A percentile compares a stretch with the other conserved stretches of the same genome.
Evolutionary conservation across 2,888 invertebrate genomes (phyloP).

Genomic region (Ectemnius cavifrons): DNA sequence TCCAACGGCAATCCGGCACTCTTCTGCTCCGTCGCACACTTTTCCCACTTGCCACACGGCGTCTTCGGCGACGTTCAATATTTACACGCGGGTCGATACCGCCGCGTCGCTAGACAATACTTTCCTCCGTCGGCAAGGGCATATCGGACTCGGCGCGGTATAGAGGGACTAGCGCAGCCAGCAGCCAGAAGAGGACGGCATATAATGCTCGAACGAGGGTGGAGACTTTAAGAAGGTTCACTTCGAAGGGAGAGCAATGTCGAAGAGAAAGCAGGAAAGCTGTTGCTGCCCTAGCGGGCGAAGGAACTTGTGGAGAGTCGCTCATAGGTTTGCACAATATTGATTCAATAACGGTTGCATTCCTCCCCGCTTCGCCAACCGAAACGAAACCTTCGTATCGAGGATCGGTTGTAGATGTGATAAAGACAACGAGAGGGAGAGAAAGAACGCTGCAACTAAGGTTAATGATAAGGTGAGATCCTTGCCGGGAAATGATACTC

Average conservation of each 20-base stretch:
- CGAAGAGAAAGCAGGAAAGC: constrained; percentile 16
- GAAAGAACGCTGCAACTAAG: constrained; percentile 51
- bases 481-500: too few relatives aligned
- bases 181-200: constrained; percentile 36
- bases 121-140: constrained; percentile 36
- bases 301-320: constrained; percentile 16
- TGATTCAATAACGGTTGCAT: constrained; percentile 72
- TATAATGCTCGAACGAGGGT: constrained; percentile 17
- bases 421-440: constrained; percentile 39
- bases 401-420: constrained; percentile 26
- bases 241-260: background rate
- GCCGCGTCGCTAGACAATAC: constrained; percentile 45
- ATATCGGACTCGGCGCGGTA: constrained; percentile 44
- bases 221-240: constrained; percentile 2
- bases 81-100: constrained; percentile 51
- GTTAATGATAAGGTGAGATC: constrained; percentile 48
- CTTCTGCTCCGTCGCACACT: constrained; percentile 31
- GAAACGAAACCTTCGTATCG: constrained; percentile 26
- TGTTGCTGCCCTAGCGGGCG: background rate
- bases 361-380: constrained; percentile 60
- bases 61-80: constrained; percentile 47
- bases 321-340: constrained; percentile 72
- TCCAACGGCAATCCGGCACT: constrained; percentile 12
- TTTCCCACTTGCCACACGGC: constrained; percentile 35
- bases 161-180: constrained; percentile 25